A percentile compares a stretch with the other conserved stretches of the same genome.
These are phyloP conservation scores for Helicoverpa zea DNA, from an alignment of 1,140 invertebrate genomes.

Conservation along the genomic window DNA sequence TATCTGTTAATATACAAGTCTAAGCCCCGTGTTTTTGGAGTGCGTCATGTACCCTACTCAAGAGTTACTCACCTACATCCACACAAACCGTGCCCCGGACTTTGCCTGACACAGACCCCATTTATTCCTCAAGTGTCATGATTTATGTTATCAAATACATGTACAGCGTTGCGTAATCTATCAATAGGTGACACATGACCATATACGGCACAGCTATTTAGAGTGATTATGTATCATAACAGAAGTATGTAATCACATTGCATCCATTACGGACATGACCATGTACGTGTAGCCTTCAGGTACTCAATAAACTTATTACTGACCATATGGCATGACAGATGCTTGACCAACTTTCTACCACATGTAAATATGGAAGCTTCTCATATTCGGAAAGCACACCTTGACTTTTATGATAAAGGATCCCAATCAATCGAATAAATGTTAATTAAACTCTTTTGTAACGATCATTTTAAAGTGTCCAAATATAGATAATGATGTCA, in stretches of 20 bases:
- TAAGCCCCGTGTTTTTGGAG: too few species aligned
- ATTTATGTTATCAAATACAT: constrained; percentile 16
- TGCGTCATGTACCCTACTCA: too few species aligned
- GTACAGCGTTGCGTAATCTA: constrained; percentile 20
- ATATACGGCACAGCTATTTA: constrained; percentile 36
- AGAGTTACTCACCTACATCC: too few species aligned
- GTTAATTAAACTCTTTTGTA: neutral
- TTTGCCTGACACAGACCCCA: neutral
- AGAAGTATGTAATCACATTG: constrained; percentile 34
- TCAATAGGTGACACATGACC: constrained; percentile 32
- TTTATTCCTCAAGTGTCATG: neutral
- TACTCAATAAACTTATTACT: constrained; percentile 45
- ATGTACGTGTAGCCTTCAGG: constrained; percentile 41
- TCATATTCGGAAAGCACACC: constrained; percentile 6
- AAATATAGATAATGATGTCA: constrained; percentile 1
- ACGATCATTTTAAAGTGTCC: neutral
- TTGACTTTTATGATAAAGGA: constrained; percentile 30
- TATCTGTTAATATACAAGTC: too few species aligned
- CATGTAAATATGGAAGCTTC: constrained; percentile 21
- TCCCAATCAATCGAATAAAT: constrained; percentile 2
- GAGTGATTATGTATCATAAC: constrained; percentile 32
- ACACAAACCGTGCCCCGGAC: too few species aligned
- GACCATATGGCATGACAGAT: constrained; percentile 53
- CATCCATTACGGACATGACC: constrained; percentile 17
- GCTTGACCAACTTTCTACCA: constrained; percentile 54